These are phyloP conservation scores for Conus betulinus DNA, from an alignment of 1,140 invertebrate genomes.

Conservation along the genomic window DNA sequence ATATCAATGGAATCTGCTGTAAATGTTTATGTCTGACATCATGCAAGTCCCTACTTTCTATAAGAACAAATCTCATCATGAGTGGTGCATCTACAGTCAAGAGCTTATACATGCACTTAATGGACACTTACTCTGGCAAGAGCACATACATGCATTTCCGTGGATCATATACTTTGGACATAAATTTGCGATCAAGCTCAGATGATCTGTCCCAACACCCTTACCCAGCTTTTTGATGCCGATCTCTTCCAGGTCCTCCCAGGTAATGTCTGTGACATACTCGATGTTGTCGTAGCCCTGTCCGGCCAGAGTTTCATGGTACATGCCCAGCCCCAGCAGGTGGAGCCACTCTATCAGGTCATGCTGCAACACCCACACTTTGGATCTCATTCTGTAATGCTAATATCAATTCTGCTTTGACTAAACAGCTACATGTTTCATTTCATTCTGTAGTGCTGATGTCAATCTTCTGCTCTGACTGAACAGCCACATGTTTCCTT, in stretches of 20 bases:
- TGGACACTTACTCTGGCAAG: background rate
- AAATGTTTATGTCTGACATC: too few relatives aligned
- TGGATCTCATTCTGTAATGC: too few relatives aligned
- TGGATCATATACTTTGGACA: background rate
- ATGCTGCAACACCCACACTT: conserved; percentile 52
- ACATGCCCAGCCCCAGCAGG: conserved; percentile 92
- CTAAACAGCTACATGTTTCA: too few relatives aligned
- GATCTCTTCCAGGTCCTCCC: conserved; percentile 99
- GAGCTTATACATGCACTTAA: background rate
- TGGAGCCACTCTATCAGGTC: conserved; percentile 93
- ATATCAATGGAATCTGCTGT: too few relatives aligned
- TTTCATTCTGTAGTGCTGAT: too few relatives aligned
- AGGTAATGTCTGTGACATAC: conserved; percentile 89
- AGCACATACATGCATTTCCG: background rate
- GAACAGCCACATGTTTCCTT: too few relatives aligned
- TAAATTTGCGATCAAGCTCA: too few relatives aligned
- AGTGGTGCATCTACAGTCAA: too few relatives aligned
- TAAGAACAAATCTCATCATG: too few relatives aligned
- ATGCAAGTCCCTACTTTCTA: too few relatives aligned
- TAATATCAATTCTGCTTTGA: too few relatives aligned
- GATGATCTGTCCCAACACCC: background rate
- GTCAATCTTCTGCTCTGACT: too few relatives aligned
- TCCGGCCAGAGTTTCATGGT: conserved; percentile 88
- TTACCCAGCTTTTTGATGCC: conserved; percentile 85
- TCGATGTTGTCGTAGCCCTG: conserved; percentile 97